Percentiles rank a stretch among this genome's conserved stretches.
These are phyloP conservation scores for Porites rus DNA, from an alignment of 92 coral and sea anemone genomes.

Conservation along the genomic window DNA sequence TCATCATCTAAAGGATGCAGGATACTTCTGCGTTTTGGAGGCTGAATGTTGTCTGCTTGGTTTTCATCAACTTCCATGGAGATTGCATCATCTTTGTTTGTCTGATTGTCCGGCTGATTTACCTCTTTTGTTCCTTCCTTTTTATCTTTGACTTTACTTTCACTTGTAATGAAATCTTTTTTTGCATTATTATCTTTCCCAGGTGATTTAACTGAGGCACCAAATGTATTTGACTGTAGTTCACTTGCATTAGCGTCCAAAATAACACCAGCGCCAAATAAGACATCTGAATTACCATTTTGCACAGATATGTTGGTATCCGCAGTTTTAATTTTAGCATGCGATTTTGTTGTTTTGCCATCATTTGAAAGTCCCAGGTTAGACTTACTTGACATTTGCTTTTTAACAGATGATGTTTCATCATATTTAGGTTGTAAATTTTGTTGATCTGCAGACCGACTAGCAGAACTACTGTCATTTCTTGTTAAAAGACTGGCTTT, in stretches of 20 bases:
- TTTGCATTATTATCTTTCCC: not conserved
- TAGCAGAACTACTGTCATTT: not conserved
- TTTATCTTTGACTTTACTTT: too few relatives aligned
- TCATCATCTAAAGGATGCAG: slow-evolving; percentile 17
- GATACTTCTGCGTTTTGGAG: slow-evolving; percentile 9
- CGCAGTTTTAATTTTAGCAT: not conserved
- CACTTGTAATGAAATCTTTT: not conserved
- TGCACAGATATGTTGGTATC: not conserved
- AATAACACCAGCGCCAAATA: slow-evolving; percentile 11
- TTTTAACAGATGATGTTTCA: too few relatives aligned
- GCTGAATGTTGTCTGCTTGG: slow-evolving; percentile 14
- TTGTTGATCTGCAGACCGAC: not conserved
- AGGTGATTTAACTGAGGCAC: not conserved
- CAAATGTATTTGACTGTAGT: not conserved
- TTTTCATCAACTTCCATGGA: slow-evolving; percentile 17
- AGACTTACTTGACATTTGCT: not conserved
- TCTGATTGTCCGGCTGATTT: not conserved
- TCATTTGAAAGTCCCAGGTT: not conserved
- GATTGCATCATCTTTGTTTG: not conserved
- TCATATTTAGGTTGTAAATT: too few relatives aligned
- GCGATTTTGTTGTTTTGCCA: not conserved
- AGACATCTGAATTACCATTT: not conserved
- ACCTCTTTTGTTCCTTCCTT: not conserved
- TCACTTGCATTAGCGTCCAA: slow-evolving; percentile 3
- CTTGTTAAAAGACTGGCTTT: not conserved